Percentiles rank a stretch among this genome's conserved stretches.
Evolutionary conservation across 2,888 invertebrate species (phyloP).

Genomic region (Clanis bilineata): DNA sequence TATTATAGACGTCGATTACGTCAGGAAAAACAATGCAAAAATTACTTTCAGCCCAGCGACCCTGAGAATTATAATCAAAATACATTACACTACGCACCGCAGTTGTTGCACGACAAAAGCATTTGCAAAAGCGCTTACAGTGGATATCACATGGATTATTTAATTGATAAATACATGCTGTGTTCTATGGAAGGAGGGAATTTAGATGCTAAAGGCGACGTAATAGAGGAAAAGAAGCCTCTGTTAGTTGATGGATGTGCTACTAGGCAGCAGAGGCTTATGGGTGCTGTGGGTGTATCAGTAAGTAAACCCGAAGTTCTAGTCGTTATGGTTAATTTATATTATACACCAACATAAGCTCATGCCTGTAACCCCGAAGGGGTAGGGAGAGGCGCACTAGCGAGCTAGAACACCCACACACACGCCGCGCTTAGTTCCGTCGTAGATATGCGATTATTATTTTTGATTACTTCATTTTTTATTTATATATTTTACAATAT

Average conservation of each 20-base stretch:
- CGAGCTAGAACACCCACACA: no score
- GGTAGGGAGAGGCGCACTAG: no score
- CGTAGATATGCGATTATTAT: no score
- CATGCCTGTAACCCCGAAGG: no score
- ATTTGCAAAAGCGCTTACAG: constrained; percentile 36
- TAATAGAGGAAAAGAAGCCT: constrained; percentile 10
- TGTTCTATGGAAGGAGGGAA: constrained; percentile 38
- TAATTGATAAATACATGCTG: constrained; percentile 48
- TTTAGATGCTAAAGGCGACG: constrained; percentile 28
- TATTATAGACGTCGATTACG: background rate
- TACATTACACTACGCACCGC: constrained; percentile 32
- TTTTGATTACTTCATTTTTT: no score
- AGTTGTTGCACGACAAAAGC: constrained; percentile 32
- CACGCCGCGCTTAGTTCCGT: no score
- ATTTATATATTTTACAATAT: no score
- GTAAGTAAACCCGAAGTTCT: constrained; percentile 10
- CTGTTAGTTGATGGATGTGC: constrained; percentile 26
- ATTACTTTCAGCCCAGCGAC: constrained; percentile 34
- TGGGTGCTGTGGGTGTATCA: constrained; percentile 6
- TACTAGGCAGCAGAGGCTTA: constrained; percentile 19
- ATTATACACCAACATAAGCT: no score
- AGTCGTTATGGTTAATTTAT: no score
- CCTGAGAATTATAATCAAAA: constrained; percentile 31
- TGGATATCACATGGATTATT: constrained; percentile 22
- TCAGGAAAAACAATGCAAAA: background rate